Evolutionary conservation across 2,113 vertebrate species (phyloP), one percentile per base, ranked within the genome.

Genomic region (Galbula dea): DNA sequence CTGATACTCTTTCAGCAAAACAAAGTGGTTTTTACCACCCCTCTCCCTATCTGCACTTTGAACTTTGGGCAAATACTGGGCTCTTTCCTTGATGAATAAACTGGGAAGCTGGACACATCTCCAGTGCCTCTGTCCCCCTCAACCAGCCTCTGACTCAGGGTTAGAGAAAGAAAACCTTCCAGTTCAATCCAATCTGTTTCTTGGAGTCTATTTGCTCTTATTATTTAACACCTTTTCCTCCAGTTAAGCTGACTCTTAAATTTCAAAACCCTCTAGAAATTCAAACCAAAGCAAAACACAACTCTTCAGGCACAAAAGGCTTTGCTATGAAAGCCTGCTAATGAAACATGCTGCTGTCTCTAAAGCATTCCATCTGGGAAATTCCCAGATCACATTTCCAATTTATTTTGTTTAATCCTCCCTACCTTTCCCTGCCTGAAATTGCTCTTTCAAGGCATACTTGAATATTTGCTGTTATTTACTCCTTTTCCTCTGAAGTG

Each of bases 21-120:
- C 4, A 17, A 9, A 13, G 12, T 0, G 0, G 1, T 0, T 37
- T 39, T 61, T 26, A 11, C 22, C 21, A 36, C 41, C 34, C 18
- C 15, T 6, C n/a, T 34, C 63, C 26, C 29, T 15, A 20, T 26
- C 32, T 46, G 43, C 26, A 12, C 34, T 61, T 55, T 0, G 2
- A 43, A 30, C 10, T n/a, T 2, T 3, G 32, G 49, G 58, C n/a
- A 85, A 71, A 66, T 16, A 58, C 18, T 3, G 1, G 41, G 18
- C n/a, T 7, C 49, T 51, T 77, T 7, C 22, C 52, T 52, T 65
- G 37, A 24, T 67, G 27, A 72, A 26, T 21, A 34, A 59, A 30
- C 20, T 48, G 23, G 51, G 10, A 67, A 86, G 68, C 39, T 22
- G 58, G 24, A 45, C 32, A 58, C 3, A 6, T 48, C 24, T 41